phyloP scores from a whole-genome alignment of 2,888 invertebrate species.

The Drosophila meridiana region DNA sequence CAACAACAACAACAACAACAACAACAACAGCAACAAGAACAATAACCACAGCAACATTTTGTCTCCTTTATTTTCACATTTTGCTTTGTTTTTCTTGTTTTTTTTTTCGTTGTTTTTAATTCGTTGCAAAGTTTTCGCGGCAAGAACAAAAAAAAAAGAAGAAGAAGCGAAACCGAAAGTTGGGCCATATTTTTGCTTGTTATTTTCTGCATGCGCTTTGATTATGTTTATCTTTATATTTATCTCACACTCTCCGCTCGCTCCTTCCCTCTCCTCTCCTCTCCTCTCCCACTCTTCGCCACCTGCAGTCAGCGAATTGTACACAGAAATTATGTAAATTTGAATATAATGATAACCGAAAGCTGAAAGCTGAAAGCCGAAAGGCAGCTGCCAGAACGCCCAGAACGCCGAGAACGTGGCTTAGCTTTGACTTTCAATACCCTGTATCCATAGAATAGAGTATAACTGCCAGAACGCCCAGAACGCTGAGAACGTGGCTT shows the following conservation, averaged over 20 bases:
- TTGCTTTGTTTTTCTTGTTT: slow-evolving; percentile 7
- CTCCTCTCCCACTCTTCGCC: background rate
- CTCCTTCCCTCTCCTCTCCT: background rate
- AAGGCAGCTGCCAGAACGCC: slow-evolving; percentile 14
- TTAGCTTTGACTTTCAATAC: slow-evolving; percentile 19
- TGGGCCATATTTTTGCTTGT: slow-evolving; percentile 63
- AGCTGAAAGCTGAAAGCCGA: slow-evolving; percentile 42
- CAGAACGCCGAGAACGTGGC: background rate
- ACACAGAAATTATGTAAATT: slow-evolving; percentile 75
- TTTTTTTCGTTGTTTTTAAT: slow-evolving; percentile 56
- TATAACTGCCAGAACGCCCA: too few relatives aligned
- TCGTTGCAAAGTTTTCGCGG: slow-evolving; percentile 61
- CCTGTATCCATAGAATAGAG: background rate
- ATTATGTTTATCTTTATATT: slow-evolving; percentile 74
- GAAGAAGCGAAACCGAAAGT: slow-evolving; percentile 48
- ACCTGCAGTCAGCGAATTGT: slow-evolving; percentile 42
- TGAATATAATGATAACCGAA: slow-evolving; percentile 73
- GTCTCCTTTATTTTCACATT: slow-evolving; percentile 16
- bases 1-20: slow-evolving; percentile 14
- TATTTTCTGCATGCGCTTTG: slow-evolving; percentile 63
- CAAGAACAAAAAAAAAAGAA: slow-evolving; percentile 11
- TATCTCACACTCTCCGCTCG: slow-evolving; percentile 32
- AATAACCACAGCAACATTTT: slow-evolving; percentile 20
- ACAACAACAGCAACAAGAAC: background rate
- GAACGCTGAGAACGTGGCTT: background rate